Base-by-base conservation (phyloP, 2,888 invertebrate genomes). In the Malthinus seriepunctatus region DNA sequence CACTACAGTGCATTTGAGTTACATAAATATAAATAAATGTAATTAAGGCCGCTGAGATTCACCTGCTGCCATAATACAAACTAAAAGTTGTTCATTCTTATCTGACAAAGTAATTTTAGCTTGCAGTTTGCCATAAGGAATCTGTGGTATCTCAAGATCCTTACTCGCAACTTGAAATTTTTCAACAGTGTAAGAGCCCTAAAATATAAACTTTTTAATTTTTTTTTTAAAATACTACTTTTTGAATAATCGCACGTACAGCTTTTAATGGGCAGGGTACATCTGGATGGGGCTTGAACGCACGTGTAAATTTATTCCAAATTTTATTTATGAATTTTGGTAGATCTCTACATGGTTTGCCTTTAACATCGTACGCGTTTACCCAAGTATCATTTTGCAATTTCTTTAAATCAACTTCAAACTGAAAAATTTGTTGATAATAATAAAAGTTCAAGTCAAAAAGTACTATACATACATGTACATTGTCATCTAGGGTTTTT, bases 241-340 rank as follows among this genome's bases (percentile, higher is more conserved):
- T 3, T 12, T 3, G 15, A 7, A 6, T 11, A 15, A 3, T 15
- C 15, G 3, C 14, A 42, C 39, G 10, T 42, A 42, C 39, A n/a
- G 39, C 15, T 15, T 14, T 14, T 9, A 42, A 15, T 42, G 39
- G 39, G 15, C 39, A 42, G 5, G 2, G 8, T 9, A 6, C 1
- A 0, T 42, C 39, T n/a, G 1, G 1, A 2, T 14, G n/a, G 0
- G 39, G 39, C 8, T 15, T 6, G 0, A 9, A 0, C n/a, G 8
- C 14, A 1, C 1, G 1, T 9, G 5, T 9, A 0, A 42, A 1
- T n/a, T 42, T 42, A 3, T 12, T 4, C 39, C 39, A 42, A 6
- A 42, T 2, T 15, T 15, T 42, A 15, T 14, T 14, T 11, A 39
- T 8, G 7, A 8, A 42, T 2, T n/a, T 6, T 15, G 7, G 4